phyloP scores from a whole-genome alignment of 2,797 vertebrate species.

The Masticophis lateralis region DNA sequence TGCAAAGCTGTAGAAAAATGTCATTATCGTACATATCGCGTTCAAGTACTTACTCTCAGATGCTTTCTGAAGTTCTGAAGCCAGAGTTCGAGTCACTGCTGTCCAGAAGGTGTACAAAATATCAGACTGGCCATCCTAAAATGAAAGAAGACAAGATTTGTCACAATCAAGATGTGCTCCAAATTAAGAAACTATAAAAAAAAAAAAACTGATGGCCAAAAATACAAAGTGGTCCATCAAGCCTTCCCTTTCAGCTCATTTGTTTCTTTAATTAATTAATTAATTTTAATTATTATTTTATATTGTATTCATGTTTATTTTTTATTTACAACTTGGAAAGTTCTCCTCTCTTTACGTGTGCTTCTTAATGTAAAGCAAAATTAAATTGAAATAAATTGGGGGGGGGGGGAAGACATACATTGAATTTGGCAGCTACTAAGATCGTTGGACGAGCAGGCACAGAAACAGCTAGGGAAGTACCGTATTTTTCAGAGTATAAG shows the following conservation, averaged over 20 bases:
- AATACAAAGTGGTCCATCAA: too few relatives aligned
- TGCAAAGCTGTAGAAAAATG: constrained; percentile 17
- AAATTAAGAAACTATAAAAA: neutral
- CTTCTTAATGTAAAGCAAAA: neutral
- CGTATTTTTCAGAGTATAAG: too few relatives aligned
- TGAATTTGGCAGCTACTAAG: too few relatives aligned
- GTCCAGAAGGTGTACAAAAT: constrained; percentile 93
- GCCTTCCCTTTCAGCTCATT: too few relatives aligned
- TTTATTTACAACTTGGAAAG: neutral
- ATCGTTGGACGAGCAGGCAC: too few relatives aligned
- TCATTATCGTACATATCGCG: neutral
- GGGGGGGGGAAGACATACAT: too few relatives aligned
- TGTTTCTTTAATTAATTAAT: too few relatives aligned
- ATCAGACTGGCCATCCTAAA: constrained; percentile 87
- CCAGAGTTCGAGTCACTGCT: constrained; percentile 84
- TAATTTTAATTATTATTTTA: too few relatives aligned
- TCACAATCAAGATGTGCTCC: neutral
- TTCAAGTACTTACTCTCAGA: constrained; percentile 81
- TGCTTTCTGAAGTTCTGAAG: constrained; percentile 84
- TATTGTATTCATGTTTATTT: too few relatives aligned
- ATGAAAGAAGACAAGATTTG: constrained; percentile 33
- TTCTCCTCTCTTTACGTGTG: neutral
- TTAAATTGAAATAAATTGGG: neutral
- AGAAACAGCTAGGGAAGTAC: too few relatives aligned
- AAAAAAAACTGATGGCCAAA: too few relatives aligned